phyloP scores from a whole-genome alignment of 2,113 vertebrate species.

The Chionodraco myersi region DNA sequence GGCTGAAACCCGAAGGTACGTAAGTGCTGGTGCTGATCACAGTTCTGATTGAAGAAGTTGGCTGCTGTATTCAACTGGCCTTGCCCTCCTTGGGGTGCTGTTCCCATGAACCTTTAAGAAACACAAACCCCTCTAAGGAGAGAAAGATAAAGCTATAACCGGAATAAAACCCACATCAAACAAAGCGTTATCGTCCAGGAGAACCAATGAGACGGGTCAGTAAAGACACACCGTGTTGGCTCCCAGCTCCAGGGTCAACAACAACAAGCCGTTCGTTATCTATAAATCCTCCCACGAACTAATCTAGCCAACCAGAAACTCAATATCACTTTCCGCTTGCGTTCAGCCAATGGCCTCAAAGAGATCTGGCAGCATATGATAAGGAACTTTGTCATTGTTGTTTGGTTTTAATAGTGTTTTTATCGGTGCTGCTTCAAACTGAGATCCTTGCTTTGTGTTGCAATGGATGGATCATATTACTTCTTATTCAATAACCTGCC shows the following conservation, averaged over 20 bases:
- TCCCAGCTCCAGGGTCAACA: background rate
- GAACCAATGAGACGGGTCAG: conserved; percentile 27
- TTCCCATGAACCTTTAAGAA: conserved; percentile 61
- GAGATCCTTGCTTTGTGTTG: background rate
- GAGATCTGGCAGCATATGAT: background rate
- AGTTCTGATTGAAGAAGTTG: background rate
- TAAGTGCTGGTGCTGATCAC: background rate
- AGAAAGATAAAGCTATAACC: conserved; percentile 4
- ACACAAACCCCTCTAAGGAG: conserved; percentile 38
- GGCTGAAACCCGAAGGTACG: background rate
- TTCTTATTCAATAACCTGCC: conserved; percentile 7
- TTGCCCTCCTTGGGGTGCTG: background rate
- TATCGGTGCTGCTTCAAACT: background rate
- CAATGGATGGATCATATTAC: background rate
- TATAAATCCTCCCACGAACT: conserved; percentile 33
- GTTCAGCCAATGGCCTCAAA: background rate
- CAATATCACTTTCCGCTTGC: conserved; percentile 30
- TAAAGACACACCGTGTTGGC: conserved; percentile 28
- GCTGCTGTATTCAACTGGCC: background rate
- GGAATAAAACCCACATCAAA: conserved; percentile 23
- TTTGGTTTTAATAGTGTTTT: too few species aligned
- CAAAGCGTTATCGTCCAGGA: conserved; percentile 16
- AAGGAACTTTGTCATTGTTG: background rate
- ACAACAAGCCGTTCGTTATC: conserved; percentile 44
- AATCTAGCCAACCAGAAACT: conserved; percentile 34